These are phyloP conservation scores for Diaperis boleti DNA, from an alignment of 2,888 invertebrate species.

Conservation along the genomic window DNA sequence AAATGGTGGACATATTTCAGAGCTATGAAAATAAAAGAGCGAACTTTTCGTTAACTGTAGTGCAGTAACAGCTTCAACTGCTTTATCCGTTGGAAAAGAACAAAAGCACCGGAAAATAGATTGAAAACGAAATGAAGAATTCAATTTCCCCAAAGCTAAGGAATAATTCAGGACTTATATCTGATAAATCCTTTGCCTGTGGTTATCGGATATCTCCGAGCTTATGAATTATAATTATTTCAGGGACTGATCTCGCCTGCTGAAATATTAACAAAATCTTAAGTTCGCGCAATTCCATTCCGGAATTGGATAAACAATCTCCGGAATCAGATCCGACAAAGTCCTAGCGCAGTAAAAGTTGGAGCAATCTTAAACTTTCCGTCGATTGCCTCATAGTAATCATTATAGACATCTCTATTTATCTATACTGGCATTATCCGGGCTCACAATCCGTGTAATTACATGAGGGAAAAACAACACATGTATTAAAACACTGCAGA, in stretches of 20 bases:
- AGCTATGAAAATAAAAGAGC: slow-evolving; percentile 22
- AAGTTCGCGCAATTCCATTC: background rate
- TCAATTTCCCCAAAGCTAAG: slow-evolving; percentile 41
- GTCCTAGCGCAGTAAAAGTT: slow-evolving; percentile 20
- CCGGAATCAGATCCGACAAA: slow-evolving; percentile 7
- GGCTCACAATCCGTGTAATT: slow-evolving; percentile 48
- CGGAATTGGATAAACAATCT: slow-evolving; percentile 1
- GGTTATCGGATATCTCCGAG: slow-evolving; percentile 47
- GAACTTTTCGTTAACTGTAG: slow-evolving; percentile 32
- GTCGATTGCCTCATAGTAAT: slow-evolving; percentile 41
- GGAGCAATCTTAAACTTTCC: slow-evolving; percentile 27
- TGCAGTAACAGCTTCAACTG: slow-evolving; percentile 31
- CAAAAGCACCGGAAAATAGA: slow-evolving; percentile 15
- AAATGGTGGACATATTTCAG: slow-evolving; percentile 21
- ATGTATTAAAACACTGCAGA: slow-evolving; percentile 41
- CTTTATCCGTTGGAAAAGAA: slow-evolving; percentile 18
- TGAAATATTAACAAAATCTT: slow-evolving; percentile 24
- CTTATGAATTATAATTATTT: slow-evolving; percentile 47
- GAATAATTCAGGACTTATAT: slow-evolving; percentile 47
- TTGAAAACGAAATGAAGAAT: slow-evolving; percentile 38
- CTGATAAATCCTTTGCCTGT: slow-evolving; percentile 45
- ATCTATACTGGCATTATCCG: slow-evolving; percentile 45
- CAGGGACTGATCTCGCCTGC: slow-evolving; percentile 15
- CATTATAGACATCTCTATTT: slow-evolving; percentile 48
- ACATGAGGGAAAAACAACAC: slow-evolving; percentile 40